Percentiles rank a stretch among this genome's conserved stretches.
phyloP scores from a whole-genome alignment of 1,140 invertebrate genomes.

The Drosophila sp. region DNA sequence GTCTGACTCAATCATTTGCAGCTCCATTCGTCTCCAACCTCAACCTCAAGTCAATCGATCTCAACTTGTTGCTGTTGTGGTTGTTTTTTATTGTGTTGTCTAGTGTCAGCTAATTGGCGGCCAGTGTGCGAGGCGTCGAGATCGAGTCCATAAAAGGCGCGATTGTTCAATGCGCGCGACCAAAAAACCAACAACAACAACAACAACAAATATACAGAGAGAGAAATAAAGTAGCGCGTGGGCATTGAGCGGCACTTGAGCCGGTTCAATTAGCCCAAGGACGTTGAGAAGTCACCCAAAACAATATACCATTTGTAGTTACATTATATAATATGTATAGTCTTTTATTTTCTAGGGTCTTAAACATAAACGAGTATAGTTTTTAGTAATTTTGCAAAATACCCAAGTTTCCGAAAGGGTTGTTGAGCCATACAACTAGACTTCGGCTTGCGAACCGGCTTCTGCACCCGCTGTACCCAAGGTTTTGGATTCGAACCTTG shows the following conservation, averaged over 20 bases:
- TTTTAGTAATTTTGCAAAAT: too few relatives aligned
- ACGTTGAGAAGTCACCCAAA: conserved; percentile 26
- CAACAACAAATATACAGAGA: neutral
- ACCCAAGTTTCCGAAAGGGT: too few relatives aligned
- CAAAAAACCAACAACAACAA: conserved; percentile 11
- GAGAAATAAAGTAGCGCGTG: conserved; percentile 23
- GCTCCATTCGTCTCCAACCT: conserved; percentile 3
- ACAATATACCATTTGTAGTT: neutral
- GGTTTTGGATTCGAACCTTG: too few relatives aligned
- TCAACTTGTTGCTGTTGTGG: conserved; percentile 16
- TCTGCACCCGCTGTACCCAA: too few relatives aligned
- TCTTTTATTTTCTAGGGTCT: too few relatives aligned
- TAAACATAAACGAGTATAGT: too few relatives aligned
- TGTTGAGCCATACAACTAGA: too few relatives aligned
- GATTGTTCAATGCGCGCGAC: conserved; percentile 21
- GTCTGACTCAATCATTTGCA: conserved; percentile 20
- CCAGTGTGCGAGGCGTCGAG: conserved; percentile 40
- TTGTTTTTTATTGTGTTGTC: conserved; percentile 35
- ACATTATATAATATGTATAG: neutral
- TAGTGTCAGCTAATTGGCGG: conserved; percentile 61
- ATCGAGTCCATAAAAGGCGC: conserved; percentile 51
- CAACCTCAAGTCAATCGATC: conserved; percentile 13
- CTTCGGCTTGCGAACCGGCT: too few relatives aligned
- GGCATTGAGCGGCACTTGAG: conserved; percentile 33
- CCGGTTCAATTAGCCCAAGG: conserved; percentile 63